Percentiles rank a stretch among this genome's conserved stretches.
These are phyloP conservation scores for Phyllotis vaccarum DNA, from an alignment of 2,797 vertebrate genomes.

Conservation along the genomic window DNA sequence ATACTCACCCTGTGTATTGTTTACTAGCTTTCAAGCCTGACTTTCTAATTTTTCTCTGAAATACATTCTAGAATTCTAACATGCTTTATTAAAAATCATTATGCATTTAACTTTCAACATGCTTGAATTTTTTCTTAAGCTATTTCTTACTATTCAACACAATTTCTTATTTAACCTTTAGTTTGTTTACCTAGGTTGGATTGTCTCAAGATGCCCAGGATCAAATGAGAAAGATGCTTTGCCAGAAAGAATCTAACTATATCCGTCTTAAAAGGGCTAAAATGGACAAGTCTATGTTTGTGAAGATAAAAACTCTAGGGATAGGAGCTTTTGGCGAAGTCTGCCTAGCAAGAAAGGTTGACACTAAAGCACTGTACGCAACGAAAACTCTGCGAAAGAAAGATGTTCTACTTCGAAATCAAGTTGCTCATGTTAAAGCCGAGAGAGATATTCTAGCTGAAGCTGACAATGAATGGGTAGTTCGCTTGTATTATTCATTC, in stretches of 20 bases:
- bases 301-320: slow-evolving; percentile 98
- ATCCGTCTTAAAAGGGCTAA: slow-evolving; percentile 98
- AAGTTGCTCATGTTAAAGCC: slow-evolving; percentile 99
- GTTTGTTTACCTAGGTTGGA: slow-evolving; percentile 93
- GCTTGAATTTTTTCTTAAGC: slow-evolving; percentile 81
- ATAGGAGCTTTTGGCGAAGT: slow-evolving; percentile 99
- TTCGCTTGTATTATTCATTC: slow-evolving; percentile 99
- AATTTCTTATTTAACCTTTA: slow-evolving; percentile 81
- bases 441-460: slow-evolving; percentile 98
- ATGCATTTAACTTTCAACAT: slow-evolving; percentile 80
- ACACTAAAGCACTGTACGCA: slow-evolving; percentile 96
- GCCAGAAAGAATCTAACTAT: slow-evolving; percentile 99
- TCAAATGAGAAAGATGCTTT: slow-evolving; percentile 99
- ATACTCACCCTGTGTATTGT: slow-evolving; percentile 82
- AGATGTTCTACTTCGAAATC: slow-evolving; percentile 97
- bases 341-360: slow-evolving; percentile 96
- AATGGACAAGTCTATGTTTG: slow-evolving; percentile 99
- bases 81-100: slow-evolving; percentile 79
- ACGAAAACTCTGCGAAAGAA: slow-evolving; percentile 99
- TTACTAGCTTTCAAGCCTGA: slow-evolving; percentile 78
- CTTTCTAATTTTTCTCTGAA: slow-evolving; percentile 80
- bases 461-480: slow-evolving; percentile 99
- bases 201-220: slow-evolving; percentile 97
- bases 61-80: slow-evolving; percentile 82
- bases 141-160: slow-evolving; percentile 70